Base-by-base conservation (phyloP, 2,797 vertebrate genomes). In the Semotilus atromaculatus region DNA sequence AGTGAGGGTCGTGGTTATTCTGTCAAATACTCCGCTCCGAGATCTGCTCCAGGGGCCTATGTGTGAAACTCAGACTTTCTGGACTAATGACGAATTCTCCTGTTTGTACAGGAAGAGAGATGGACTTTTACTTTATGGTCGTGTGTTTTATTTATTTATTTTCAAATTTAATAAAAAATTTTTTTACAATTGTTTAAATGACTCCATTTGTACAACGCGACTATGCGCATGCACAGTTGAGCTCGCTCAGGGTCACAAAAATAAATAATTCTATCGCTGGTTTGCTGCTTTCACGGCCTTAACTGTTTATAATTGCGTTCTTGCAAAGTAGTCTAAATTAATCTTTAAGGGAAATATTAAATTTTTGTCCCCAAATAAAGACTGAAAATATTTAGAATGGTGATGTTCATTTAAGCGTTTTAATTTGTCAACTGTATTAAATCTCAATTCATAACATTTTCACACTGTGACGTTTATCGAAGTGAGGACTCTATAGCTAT, bases 21-120 rank as follows among this genome's bases (percentile, higher is more conserved):
- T 0, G 96, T 94, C n/a, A 98, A 97, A 86, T 98, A 98, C 70
- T 96, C 96, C 0, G 96, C 96, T 0, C 94, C 97, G 0, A 95
- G 96, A 38, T 95, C 97, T 0, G 91, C 90, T 0, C 89, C 92
- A 34, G 92, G 93, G 1, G 94, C 94, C 5, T 95, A 95, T 0
- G 94, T 95, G 34, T 95, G 68, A 94, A 1, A 9, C 31, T 9
- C 7, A 3, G 29, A 64, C 67, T 67, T 83, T 26, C 5, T 43
- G n/a, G 7, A 83, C 45, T 40, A 8, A 14, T 16, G n/a, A 45
- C 9, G n/a, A n/a, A n/a, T n/a, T 83, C 62, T 76, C 82, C 62
- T 77, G 19, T 40, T 76, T 45, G 43, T 75, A 3, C 14, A 68
- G 60, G 72, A 68, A 83, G 82, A 76, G 62, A 40, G 21, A 1